phyloP scores from a whole-genome alignment of 2,113 vertebrate genomes.

The Patagioenas fasciata region DNA sequence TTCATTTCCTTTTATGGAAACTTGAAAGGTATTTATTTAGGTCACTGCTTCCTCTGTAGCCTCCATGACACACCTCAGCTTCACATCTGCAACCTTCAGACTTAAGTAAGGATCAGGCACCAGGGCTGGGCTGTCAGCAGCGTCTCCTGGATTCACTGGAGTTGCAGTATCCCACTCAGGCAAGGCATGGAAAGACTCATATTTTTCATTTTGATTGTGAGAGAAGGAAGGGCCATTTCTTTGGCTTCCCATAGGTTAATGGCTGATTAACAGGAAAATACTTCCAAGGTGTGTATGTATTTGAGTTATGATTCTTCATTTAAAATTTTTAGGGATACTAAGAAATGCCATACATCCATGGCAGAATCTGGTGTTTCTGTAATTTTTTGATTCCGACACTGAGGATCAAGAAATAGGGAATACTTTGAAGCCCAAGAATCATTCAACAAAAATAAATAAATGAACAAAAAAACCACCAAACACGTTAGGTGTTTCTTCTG shows the following conservation, averaged over 20 bases:
- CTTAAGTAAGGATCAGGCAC: not conserved
- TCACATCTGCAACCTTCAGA: not conserved
- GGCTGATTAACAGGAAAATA: not conserved
- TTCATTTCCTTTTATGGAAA: not conserved
- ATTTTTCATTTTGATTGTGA: not conserved
- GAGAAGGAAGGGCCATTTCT: not conserved
- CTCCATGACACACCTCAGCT: not conserved
- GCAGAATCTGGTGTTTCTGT: not conserved
- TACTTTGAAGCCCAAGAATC: not conserved
- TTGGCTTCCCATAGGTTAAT: not conserved
- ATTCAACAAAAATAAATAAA: not conserved
- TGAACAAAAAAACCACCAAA: not conserved
- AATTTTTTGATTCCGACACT: not conserved
- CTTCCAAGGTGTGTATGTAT: not conserved
- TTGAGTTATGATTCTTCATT: not conserved
- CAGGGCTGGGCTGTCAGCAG: not conserved
- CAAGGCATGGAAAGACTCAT: not conserved
- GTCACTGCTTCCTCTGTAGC: not conserved
- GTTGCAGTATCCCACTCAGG: not conserved
- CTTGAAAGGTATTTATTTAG: conserved; percentile 2
- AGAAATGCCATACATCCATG: not conserved
- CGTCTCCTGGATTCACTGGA: not conserved
- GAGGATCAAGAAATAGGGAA: not conserved
- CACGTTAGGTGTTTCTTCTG: not conserved
- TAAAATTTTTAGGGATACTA: not conserved